Evolutionary conservation across 2,113 vertebrate genomes (phyloP), one percentile per base, ranked within the genome.

Genomic region (Calyptomena viridis): DNA sequence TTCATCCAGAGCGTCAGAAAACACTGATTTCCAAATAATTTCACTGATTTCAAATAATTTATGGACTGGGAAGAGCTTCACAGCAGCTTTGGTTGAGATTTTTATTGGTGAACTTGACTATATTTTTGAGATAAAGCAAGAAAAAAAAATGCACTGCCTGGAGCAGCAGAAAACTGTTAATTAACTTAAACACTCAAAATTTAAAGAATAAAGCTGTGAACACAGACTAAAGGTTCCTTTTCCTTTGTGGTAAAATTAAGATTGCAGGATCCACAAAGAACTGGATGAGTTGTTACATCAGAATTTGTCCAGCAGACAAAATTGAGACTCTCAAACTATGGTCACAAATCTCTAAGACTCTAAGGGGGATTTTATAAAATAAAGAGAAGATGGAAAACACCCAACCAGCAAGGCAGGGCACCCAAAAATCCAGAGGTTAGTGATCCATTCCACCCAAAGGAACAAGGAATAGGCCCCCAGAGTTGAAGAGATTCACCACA

Each of bases 371-470:
- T 33, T 44, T 44, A 20, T 64, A 44, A 42, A 42, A 22, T 7
- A 15, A 55, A 55, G 5, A 14, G 2, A 42, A 33, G 22, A 12
- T 20, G 44, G 64, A 35, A 68, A 49, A 59, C 0, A 49, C 13
- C 14, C n/a, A 24, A 22, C 5, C 33, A 73, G 46, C 33, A 44
- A 58, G 24, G 17, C 33, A 31, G 30, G 22, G 37, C 16, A 50
- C 12, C 66, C 35, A 6, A 71, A 89, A 88, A 11, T 39, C n/a
- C 33, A 5, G 28, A 37, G 22, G 27, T n/a, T 15, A 62, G 28
- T 0, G 1, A 28, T 3, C 28, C 14, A 4, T 8, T 6, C 28
- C 55, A 67, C 14, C 42, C 49, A 7, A 37, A 15, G 55, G 49
- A 37, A 40, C 20, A 47, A 8, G 5, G 2, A 52, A n/a, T 22